Conservation (phyloP, 2,888 invertebrate species). For the Cabera pusaria region DNA sequence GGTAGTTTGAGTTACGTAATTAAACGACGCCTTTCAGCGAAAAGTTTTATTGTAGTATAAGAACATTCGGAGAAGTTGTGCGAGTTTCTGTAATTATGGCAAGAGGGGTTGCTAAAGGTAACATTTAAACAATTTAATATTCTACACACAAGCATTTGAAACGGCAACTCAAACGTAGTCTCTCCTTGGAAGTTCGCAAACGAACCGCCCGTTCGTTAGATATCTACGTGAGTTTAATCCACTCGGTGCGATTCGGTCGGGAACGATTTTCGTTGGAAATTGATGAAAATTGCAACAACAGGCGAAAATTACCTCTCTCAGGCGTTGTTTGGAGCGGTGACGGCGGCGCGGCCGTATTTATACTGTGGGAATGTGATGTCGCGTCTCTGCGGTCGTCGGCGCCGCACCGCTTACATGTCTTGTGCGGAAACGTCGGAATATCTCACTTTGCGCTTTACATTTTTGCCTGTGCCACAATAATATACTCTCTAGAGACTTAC, state of each 20-base stretch:
- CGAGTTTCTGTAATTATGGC: conserved; percentile 68
- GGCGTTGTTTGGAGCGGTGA: conserved; percentile 67
- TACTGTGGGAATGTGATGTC: conserved; percentile 61
- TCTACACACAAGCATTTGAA: conserved; percentile 79
- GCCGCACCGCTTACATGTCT: conserved; percentile 29
- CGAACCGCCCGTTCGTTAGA: conserved; percentile 79
- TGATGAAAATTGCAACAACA: conserved; percentile 81
- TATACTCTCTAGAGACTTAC: no score
- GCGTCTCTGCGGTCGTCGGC: conserved; percentile 48
- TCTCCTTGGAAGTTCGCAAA: conserved; percentile 78
- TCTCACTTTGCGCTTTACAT: no score
- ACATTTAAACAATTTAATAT: conserved; percentile 82
- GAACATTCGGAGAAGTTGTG: conserved; percentile 49
- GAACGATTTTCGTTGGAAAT: conserved; percentile 72
- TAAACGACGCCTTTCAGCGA: conserved; percentile 31
- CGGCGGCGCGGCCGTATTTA: conserved; percentile 53
- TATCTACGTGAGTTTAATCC: conserved; percentile 82
- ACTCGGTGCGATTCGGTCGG: conserved; percentile 61
- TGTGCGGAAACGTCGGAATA: conserved; percentile 28
- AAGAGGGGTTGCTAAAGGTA: conserved; percentile 68
- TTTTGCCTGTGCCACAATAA: no score
- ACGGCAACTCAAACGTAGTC: conserved; percentile 76
- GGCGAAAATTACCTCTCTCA: conserved; percentile 76
- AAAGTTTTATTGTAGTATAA: conserved; percentile 40
- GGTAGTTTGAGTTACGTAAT: conserved; percentile 47